phyloP scores from a whole-genome alignment of 2,797 vertebrate species.

The Borostomias antarcticus region DNA sequence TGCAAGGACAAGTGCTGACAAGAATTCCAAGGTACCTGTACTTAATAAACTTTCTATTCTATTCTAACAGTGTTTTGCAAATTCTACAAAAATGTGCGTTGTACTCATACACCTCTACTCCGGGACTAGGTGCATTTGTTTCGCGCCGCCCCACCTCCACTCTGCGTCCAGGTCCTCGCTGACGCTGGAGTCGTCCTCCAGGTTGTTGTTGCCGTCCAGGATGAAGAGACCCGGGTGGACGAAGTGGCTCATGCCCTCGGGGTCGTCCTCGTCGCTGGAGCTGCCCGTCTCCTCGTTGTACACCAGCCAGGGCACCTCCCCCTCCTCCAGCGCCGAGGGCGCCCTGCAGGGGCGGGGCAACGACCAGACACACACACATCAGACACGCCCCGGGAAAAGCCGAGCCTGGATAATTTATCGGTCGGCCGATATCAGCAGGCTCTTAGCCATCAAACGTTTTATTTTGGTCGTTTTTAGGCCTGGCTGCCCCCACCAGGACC shows the following conservation, averaged over 20 bases:
- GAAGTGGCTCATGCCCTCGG: constrained; percentile 65
- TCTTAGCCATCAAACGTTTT: too few species aligned
- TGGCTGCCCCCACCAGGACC: too few species aligned
- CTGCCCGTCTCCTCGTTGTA: constrained; percentile 74
- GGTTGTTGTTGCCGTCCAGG: constrained; percentile 79
- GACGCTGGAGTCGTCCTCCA: constrained; percentile 82
- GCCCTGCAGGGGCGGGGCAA: constrained; percentile 71
- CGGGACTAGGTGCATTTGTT: too few species aligned
- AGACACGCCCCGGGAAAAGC: neutral
- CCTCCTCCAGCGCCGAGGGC: constrained; percentile 71
- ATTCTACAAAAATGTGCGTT: too few species aligned
- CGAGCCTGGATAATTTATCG: neutral
- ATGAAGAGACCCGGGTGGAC: constrained; percentile 75
- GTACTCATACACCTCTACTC: too few species aligned
- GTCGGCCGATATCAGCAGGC: too few species aligned
- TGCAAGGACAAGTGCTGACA: too few species aligned
- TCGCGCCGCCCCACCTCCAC: constrained; percentile 72
- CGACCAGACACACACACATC: constrained; percentile 2
- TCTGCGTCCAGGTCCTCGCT: constrained; percentile 82
- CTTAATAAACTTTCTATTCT: too few species aligned
- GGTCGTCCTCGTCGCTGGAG: constrained; percentile 80
- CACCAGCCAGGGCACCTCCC: constrained; percentile 74
- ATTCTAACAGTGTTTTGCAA: too few species aligned
- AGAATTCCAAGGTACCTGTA: too few species aligned
- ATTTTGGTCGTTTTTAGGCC: too few species aligned